Percentiles rank a stretch among this genome's conserved stretches.
phyloP scores from a whole-genome alignment of 2,797 vertebrate genomes.

The Otus scops region DNA sequence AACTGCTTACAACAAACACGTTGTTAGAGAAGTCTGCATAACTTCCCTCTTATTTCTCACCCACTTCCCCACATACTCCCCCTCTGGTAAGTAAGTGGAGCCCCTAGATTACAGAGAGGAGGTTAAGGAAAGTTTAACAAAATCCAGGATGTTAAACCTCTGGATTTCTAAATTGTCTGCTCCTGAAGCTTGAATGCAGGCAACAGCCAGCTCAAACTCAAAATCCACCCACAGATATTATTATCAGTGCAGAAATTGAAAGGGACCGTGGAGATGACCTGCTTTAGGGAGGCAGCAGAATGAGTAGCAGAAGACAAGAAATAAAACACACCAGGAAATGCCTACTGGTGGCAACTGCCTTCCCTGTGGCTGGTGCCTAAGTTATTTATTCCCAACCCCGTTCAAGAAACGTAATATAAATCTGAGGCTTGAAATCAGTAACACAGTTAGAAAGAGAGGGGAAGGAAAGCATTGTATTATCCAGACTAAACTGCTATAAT shows the following conservation, averaged over 20 bases:
- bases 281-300: not conserved
- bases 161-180: not conserved
- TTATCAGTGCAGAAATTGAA: not conserved
- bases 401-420: not conserved
- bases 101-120: not conserved
- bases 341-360: not conserved
- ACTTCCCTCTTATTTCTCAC: not conserved
- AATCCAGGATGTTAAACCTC: not conserved
- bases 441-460: not conserved
- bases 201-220: not conserved
- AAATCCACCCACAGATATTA: not conserved
- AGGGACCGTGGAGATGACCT: not conserved
- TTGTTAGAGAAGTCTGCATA: not conserved
- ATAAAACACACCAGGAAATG: not conserved
- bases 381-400: not conserved
- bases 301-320: not conserved
- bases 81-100: not conserved
- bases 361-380: not conserved
- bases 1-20: constrained; percentile 21
- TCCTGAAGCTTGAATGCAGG: not conserved
- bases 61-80: not conserved
- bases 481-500: not conserved
- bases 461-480: not conserved
- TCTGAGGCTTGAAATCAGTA: not conserved
- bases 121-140: not conserved